Conservation (phyloP, 1,140 invertebrate genomes). For the Phortica variegata region DNA sequence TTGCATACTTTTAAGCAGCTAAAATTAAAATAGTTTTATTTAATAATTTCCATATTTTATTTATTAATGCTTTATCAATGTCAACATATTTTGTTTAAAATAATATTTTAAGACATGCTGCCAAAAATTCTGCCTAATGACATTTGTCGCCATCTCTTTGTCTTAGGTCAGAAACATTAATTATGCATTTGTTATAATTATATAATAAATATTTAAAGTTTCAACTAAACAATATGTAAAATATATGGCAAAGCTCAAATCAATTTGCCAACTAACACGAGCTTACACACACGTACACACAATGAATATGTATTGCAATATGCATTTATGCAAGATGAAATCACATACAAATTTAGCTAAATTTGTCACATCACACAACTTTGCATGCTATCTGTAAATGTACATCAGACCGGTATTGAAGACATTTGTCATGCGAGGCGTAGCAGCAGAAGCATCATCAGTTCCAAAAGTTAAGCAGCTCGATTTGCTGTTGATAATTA, state of each 20-base stretch:
- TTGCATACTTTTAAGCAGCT: constrained; percentile 25
- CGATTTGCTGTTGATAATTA: constrained; percentile 42
- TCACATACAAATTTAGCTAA: constrained; percentile 6
- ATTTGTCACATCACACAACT: no score
- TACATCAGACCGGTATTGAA: constrained; percentile 46
- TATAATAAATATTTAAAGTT: constrained; percentile 48
- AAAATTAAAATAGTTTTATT: constrained; percentile 1
- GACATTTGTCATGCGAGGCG: constrained; percentile 42
- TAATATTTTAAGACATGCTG: no score
- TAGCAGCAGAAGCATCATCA: not conserved
- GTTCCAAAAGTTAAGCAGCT: constrained; percentile 11
- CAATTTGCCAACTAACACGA: constrained; percentile 25
- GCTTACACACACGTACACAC: not conserved
- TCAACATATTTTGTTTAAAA: constrained; percentile 23
- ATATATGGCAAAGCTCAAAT: constrained; percentile 30
- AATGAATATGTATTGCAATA: constrained; percentile 4
- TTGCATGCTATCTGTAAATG: not conserved
- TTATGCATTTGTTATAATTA: constrained; percentile 46
- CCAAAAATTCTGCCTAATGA: no score
- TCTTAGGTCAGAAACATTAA: constrained; percentile 30
- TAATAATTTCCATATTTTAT: constrained; percentile 9
- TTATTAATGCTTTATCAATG: constrained; percentile 9
- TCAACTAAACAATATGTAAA: constrained; percentile 32
- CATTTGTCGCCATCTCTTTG: no score
- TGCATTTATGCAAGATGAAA: constrained; percentile 4